Evolutionary conservation across 2,113 vertebrate genomes (phyloP).

Genomic region (Miniopterus natalensis): DNA sequence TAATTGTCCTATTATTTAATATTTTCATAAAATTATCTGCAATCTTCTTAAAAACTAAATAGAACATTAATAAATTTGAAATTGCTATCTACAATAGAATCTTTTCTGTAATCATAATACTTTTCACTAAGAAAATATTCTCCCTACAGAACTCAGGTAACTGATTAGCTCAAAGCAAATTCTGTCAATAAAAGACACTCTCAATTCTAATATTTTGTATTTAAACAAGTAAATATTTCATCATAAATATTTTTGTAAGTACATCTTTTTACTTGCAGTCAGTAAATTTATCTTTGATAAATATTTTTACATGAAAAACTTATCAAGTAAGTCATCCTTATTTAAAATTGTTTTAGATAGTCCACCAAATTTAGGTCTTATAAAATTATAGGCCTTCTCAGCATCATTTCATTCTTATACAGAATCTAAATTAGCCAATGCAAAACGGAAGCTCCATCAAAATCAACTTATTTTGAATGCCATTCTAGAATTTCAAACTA

Average conservation of each 20-base stretch:
- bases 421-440: constrained; percentile 34
- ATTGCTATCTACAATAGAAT: not conserved
- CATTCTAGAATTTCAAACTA: not conserved
- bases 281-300: constrained; percentile 1
- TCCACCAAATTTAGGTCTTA: constrained; percentile 47
- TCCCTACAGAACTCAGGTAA: not conserved
- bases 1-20: not conserved
- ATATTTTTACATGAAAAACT: constrained; percentile 10
- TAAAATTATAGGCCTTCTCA: constrained; percentile 8
- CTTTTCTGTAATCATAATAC: not conserved
- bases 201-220: not conserved
- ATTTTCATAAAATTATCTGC: constrained; percentile 4
- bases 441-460: not conserved
- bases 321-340: not conserved
- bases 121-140: constrained; percentile 12
- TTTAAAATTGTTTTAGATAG: constrained; percentile 30
- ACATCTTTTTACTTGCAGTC: constrained; percentile 3
- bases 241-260: not conserved
- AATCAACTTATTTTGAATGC: constrained; percentile 23
- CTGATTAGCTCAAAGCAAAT: not conserved
- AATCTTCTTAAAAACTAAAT: constrained; percentile 49
- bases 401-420: not conserved
- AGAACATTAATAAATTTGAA: not conserved
- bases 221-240: not conserved
- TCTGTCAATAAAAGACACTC: not conserved